Base-by-base conservation (phyloP, 2,797 vertebrate species). In the Notoglanidium macrostoma region DNA sequence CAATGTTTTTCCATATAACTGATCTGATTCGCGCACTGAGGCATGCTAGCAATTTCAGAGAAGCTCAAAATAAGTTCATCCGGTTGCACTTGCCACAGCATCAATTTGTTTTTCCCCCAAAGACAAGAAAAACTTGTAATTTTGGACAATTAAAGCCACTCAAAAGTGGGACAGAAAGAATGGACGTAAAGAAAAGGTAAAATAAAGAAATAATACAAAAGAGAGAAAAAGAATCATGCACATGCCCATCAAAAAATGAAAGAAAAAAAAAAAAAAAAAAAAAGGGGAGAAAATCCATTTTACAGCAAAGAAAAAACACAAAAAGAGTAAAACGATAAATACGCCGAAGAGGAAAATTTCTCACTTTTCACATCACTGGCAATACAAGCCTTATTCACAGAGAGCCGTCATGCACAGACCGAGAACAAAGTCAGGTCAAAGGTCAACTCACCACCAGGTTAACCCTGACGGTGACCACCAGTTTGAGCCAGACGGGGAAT, bases 401-500 rank as follows among this genome's bases (percentile, higher is more conserved):
- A 67, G 29, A 44, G 70, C 21, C 1, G 40, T 70, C 10, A 23
- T 4, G 5, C 44, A 44, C 3, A 83, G 2, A 26, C 40, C 40
- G 57, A 61, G 59, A 15, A 26, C 11, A 35, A 51, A 8, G 15
- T 14, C 26, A 49, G 19, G 55, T 82, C 15, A 59, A 74, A 35
- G 59, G 35, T 78, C 54, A 87, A 90, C 88, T 96, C 95, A 99
- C 98, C 98, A 99, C 95, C 85, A 99, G 97, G 92, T 97, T 98
- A 35, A 97, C 96, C 94, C 98, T 95, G 85, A 99, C 95, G 5
- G 98, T 99, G 93, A 99, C 96, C 90, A 99, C 96, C 90, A 99
- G 92, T 92, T 99, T 99, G 87, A 99, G 95, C 98, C 98, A 99
- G 59, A 92, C 78, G 82, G 98, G 98, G 93, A 99, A 98, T 86